Evolutionary conservation across 2,797 vertebrate species (phyloP), one percentile per base, ranked within the genome.

Genomic region (Lutra lutra): DNA sequence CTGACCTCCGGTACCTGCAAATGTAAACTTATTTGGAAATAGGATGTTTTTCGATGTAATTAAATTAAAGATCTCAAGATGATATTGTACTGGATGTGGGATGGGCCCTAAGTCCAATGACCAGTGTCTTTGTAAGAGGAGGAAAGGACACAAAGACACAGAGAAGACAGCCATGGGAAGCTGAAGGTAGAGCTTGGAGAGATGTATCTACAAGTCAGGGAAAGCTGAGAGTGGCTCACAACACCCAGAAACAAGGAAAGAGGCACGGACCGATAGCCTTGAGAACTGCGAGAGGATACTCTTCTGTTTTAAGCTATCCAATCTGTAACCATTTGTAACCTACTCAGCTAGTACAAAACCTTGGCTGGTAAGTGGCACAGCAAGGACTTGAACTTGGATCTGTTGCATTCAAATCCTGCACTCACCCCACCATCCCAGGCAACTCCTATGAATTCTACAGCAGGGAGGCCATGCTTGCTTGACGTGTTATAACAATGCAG

Each of bases 211-310:
- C 5, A 58, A 38, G n/a, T 18, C 32, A 56, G 29, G 7, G 25
- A 29, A 14, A 2, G 0, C 18, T 10, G 35, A 17, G 7, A n/a
- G 5, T 7, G 9, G 9, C 1, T 27, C 7, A 5, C 5, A 6
- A 12, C 3, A 10, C 40, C 27, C 35, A 54, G 43, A 75, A 72
- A 6, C 17, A 18, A 62, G 66, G 32, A 77, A 2, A 40, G 29
- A 64, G 27, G 35, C 4, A 7, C 0, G 62, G 64, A 27, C 8
- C 27, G 9, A 46, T 10, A 46, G 43, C 43, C 10, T 75, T 40
- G 1, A 70, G 29, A 27, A 56, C n/a, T 21, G 0, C 3, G 3
- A 94, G 2, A 70, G 15, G 48, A 75, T 5, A 56, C 0, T 25
- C 20, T 2, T 8, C 66, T 72, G 62, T 56, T 85, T 29, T 46